phyloP scores from a whole-genome alignment of 2,797 vertebrate genomes.

The Pygocentrus nattereri region DNA sequence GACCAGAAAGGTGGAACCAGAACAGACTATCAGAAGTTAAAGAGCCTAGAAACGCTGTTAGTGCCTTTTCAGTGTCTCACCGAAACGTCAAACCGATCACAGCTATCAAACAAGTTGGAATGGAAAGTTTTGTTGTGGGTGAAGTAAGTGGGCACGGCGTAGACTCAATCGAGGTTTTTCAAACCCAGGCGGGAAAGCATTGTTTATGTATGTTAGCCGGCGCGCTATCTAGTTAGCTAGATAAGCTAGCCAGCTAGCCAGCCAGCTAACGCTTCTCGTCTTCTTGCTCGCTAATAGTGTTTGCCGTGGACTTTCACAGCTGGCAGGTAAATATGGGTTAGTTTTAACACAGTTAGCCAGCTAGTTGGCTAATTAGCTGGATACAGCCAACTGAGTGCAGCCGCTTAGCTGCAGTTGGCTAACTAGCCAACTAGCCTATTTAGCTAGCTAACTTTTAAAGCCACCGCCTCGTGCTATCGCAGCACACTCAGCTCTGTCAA shows the following conservation, averaged over 20 bases:
- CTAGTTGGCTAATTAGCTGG: not conserved
- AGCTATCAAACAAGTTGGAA: not conserved
- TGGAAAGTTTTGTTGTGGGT: not conserved
- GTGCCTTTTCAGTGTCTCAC: not conserved
- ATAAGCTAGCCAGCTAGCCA: conserved; percentile 1
- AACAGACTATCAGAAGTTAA: not conserved
- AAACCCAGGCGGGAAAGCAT: conserved; percentile 59
- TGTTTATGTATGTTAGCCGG: conserved; percentile 22
- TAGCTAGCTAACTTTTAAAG: conserved; percentile 1
- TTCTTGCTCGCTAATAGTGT: not conserved
- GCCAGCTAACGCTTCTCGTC: not conserved
- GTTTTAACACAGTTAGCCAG: not conserved
- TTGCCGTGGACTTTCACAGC: not conserved
- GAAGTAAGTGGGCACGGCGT: not conserved
- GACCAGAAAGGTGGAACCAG: not conserved
- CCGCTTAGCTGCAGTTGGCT: not conserved
- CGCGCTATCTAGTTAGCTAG: not conserved
- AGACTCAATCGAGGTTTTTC: conserved; percentile 16
- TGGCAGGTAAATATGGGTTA: not conserved
- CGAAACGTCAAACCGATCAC: not conserved
- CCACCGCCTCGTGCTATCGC: not conserved
- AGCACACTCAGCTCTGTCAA: not conserved
- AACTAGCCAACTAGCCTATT: conserved; percentile 4
- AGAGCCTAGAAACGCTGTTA: too few species aligned
- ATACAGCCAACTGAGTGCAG: not conserved